Conservation (phyloP, 2,113 vertebrate species). For the Mesoclemmys tuberculata region DNA sequence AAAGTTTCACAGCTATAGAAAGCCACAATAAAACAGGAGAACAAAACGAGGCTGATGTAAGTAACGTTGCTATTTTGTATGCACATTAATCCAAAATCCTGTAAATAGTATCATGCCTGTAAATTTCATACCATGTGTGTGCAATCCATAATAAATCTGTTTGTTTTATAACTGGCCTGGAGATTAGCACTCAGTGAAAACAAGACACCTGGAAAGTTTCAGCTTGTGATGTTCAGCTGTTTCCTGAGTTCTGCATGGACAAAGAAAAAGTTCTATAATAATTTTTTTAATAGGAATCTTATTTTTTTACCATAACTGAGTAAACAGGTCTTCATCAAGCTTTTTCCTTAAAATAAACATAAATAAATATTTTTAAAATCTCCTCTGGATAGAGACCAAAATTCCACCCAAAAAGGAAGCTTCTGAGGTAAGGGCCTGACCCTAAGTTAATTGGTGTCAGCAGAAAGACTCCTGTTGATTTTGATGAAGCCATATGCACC, state of each 20-base stretch:
- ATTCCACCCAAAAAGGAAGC: not conserved
- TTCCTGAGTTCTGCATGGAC: not conserved
- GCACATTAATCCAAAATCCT: not conserved
- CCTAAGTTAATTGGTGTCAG: not conserved
- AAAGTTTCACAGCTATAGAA: not conserved
- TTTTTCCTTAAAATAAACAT: too few species aligned
- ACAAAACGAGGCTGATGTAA: rapidly evolving
- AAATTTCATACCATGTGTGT: not conserved
- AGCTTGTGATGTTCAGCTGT: not conserved
- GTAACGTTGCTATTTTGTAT: not conserved
- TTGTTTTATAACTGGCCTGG: not conserved
- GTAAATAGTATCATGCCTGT: not conserved
- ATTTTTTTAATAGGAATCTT: not conserved
- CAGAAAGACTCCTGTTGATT: not conserved
- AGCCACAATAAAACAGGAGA: not conserved
- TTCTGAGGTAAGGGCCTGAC: not conserved
- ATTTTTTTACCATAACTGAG: not conserved
- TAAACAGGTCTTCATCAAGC: not conserved
- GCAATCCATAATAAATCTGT: not conserved
- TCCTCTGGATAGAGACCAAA: not conserved
- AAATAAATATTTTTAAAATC: too few species aligned
- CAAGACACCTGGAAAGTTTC: not conserved
- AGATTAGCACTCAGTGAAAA: not conserved
- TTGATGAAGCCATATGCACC: not conserved
- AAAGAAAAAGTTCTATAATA: not conserved